Evolutionary conservation across 2,113 vertebrate species (phyloP).

Genomic region (Scatophagus argus): DNA sequence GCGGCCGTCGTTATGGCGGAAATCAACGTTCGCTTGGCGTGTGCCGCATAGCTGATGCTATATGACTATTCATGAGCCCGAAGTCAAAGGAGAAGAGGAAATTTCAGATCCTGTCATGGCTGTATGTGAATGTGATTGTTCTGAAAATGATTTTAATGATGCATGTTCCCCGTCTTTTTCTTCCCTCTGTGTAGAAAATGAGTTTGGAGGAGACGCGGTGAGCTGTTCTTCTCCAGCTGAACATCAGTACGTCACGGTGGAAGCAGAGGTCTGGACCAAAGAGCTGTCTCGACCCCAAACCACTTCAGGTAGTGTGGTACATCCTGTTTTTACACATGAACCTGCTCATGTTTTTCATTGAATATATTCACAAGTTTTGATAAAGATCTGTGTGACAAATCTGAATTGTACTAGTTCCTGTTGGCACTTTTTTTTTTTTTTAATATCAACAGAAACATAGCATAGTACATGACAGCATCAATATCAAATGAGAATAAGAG

Average conservation of each 20-base stretch:
- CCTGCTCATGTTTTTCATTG: not conserved
- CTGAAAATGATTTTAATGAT: constrained; percentile 72
- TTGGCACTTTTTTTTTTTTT: not conserved
- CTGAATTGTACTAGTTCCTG: not conserved
- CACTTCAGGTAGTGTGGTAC: constrained; percentile 87
- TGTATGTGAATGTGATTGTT: constrained; percentile 69
- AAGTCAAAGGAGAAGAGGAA: constrained; percentile 63
- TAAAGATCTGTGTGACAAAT: not conserved
- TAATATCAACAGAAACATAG: not conserved
- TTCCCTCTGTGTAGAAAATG: constrained; percentile 88
- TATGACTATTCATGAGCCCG: constrained; percentile 78
- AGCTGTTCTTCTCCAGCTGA: constrained; percentile 80
- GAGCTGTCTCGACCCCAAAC: constrained; percentile 83
- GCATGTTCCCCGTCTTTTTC: constrained; percentile 60
- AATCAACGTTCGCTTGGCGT: constrained; percentile 64
- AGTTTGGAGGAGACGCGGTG: constrained; percentile 88
- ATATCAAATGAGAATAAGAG: no score
- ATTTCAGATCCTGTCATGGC: constrained; percentile 52
- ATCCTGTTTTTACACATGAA: not conserved
- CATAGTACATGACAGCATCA: not conserved
- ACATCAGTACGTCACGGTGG: constrained; percentile 76
- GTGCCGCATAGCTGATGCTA: constrained; percentile 73
- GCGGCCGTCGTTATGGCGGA: constrained; percentile 68
- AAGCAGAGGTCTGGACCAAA: constrained; percentile 84
- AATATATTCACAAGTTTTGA: not conserved